phyloP scores from a whole-genome alignment of 2,888 invertebrate species.

The Hedya salicella region DNA sequence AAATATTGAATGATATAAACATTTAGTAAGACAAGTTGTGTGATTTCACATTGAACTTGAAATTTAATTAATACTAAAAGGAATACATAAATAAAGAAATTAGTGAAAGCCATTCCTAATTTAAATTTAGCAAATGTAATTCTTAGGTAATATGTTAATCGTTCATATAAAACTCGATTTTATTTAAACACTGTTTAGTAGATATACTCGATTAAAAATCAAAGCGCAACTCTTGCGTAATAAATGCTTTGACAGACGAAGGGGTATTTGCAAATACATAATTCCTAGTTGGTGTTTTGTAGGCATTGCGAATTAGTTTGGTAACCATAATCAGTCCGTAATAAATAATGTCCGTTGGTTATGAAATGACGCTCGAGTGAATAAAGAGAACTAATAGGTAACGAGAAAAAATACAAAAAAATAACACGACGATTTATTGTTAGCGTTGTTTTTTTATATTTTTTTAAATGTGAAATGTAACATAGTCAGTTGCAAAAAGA shows the following conservation, averaged over 20 bases:
- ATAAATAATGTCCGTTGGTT: background rate
- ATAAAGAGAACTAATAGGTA: too few relatives aligned
- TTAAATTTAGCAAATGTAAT: conserved; percentile 37
- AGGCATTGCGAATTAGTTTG: conserved; percentile 1
- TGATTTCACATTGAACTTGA: conserved; percentile 12
- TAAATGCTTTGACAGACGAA: background rate
- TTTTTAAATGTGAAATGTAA: too few relatives aligned
- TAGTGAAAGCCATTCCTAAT: conserved; percentile 35
- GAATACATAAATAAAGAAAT: too few relatives aligned
- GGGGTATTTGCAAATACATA: background rate
- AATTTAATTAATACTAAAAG: background rate
- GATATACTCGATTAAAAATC: too few relatives aligned
- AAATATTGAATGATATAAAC: background rate
- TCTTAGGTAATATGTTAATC: conserved; percentile 41
- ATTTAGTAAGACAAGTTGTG: background rate
- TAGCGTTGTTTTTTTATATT: too few relatives aligned
- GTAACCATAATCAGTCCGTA: conserved; percentile 3
- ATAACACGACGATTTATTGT: too few relatives aligned
- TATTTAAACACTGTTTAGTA: too few relatives aligned
- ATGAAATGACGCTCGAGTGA: too few relatives aligned
- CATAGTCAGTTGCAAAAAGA: too few relatives aligned
- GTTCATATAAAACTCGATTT: background rate
- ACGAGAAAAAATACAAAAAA: too few relatives aligned
- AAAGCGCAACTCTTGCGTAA: background rate
- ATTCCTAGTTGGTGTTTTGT: background rate